Conservation (phyloP, 2,797 vertebrate genomes). For the Monodelphis domestica region DNA sequence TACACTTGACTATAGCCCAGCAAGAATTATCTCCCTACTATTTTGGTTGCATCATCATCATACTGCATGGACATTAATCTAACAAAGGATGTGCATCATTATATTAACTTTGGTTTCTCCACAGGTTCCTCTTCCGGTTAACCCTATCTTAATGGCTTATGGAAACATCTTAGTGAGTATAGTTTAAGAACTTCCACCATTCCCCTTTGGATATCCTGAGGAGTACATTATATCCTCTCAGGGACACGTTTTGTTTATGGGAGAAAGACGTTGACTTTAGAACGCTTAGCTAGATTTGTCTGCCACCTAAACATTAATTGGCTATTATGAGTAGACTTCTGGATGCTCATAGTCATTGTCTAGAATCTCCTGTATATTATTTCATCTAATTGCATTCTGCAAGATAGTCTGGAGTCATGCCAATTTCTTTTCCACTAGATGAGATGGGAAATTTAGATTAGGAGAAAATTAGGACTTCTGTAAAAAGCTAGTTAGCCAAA, state of each 20-base stretch:
- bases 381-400: constrained; percentile 22
- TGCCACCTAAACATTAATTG: background rate
- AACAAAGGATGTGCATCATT: constrained; percentile 7
- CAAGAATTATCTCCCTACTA: background rate
- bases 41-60: background rate
- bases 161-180: constrained; percentile 93
- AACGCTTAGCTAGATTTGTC: constrained; percentile 1
- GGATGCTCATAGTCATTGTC: background rate
- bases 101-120: constrained; percentile 59
- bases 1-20: background rate
- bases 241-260: background rate
- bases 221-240: background rate
- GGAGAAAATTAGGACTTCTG: background rate
- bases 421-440: background rate
- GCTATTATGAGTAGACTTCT: background rate
- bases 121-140: constrained; percentile 91
- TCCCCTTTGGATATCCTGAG: background rate
- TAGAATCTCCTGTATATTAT: constrained; percentile 1
- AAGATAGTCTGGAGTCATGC: background rate
- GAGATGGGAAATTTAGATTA: background rate
- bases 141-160: constrained; percentile 92
- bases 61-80: background rate
- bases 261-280: constrained; percentile 8
- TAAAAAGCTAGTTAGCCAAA: background rate
- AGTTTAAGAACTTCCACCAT: background rate